A percentile compares a stretch with the other conserved stretches of the same genome.
These are phyloP conservation scores for Musca vetustissima DNA, from an alignment of 1,140 invertebrate genomes.

Conservation along the genomic window DNA sequence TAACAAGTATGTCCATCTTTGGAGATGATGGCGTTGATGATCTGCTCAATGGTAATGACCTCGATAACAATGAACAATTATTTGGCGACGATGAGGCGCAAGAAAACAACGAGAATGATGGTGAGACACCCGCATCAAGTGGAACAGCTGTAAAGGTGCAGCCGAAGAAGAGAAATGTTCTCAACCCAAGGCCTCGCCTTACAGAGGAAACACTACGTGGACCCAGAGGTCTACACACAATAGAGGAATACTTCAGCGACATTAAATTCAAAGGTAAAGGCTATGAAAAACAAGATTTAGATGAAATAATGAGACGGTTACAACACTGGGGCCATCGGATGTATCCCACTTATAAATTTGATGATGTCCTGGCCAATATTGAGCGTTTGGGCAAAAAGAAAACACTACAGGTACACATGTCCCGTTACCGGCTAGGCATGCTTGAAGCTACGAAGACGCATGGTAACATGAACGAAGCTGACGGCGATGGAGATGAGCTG, in stretches of 20 bases:
- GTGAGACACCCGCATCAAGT: slow-evolving; percentile 22
- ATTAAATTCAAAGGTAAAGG: slow-evolving; percentile 83
- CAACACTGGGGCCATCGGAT: slow-evolving; percentile 92
- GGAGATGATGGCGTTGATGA: slow-evolving; percentile 51
- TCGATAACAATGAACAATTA: slow-evolving; percentile 35
- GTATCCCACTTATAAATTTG: slow-evolving; percentile 85
- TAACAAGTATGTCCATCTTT: slow-evolving; percentile 36
- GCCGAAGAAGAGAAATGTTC: slow-evolving; percentile 61
- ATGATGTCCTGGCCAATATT: slow-evolving; percentile 79
- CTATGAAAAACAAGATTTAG: slow-evolving; percentile 80
- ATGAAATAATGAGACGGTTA: slow-evolving; percentile 75
- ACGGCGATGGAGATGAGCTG: slow-evolving; percentile 46
- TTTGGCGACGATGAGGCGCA: slow-evolving; percentile 42
- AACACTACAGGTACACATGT: slow-evolving; percentile 63
- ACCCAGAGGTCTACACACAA: slow-evolving; percentile 74
- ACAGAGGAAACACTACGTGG: slow-evolving; percentile 72
- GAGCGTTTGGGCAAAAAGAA: slow-evolving; percentile 79
- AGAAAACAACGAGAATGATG: slow-evolving; percentile 29
- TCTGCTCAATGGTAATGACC: slow-evolving; percentile 42
- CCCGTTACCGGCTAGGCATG: slow-evolving; percentile 66
- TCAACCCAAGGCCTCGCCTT: slow-evolving; percentile 71
- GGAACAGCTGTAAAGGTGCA: slow-evolving; percentile 46
- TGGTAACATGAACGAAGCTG: slow-evolving; percentile 32
- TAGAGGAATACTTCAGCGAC: slow-evolving; percentile 78
- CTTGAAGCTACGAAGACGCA: slow-evolving; percentile 45